Base-by-base conservation (phyloP, 2,888 invertebrate genomes). In the Trisateles emortualis region DNA sequence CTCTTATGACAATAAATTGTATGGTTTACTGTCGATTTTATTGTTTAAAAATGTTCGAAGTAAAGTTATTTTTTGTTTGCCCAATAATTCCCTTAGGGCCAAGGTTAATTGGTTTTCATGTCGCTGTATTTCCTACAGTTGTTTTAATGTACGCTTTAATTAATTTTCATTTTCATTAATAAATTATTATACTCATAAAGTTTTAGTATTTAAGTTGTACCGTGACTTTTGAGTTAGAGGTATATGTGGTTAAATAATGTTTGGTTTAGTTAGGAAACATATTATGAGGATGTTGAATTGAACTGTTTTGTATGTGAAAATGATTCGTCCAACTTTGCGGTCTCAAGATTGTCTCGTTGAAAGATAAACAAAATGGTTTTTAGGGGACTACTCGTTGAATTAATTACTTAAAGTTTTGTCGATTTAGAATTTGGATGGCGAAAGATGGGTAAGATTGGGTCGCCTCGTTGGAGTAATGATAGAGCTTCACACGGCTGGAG, bases 1-100 rank as follows among this genome's bases (percentile, higher is more conserved):
- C 66, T 71, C 59, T 59, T 48, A 52, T 30, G 61, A 68, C 68
- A 63, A 64, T 77, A 76, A 72, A 72, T 72, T 75, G 59, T 52
- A 58, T 53, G 49, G 60, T 73, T 76, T 73, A 75, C 72, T 59
- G 66, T 59, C 50, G 46, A 55, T 56, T 62, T 59, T 57, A 48
- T 53, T 38, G 33, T 16, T 32, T 8, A 33, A 56, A 50, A 60
- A 48, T 46, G 26, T 50, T 41, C 38, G 24, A 56, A 50, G 30
- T 42, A 13, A 40, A 59, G 46, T 52, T 60, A 46, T 49, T 60
- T 56, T 64, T 46, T 50, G 42, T 58, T 53, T 44, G 48, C 43
- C 32, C 43, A 44, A 45, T 32, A 51, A 16, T 51, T 61, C 58
- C 52, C 59, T 43, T 42, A 40, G 48, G 59, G 45, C 41, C 45